Percentiles rank a stretch among this genome's conserved stretches.
Evolutionary conservation across 1,140 invertebrate species (phyloP).

Genomic region (Macrosteles quadrilineatus): DNA sequence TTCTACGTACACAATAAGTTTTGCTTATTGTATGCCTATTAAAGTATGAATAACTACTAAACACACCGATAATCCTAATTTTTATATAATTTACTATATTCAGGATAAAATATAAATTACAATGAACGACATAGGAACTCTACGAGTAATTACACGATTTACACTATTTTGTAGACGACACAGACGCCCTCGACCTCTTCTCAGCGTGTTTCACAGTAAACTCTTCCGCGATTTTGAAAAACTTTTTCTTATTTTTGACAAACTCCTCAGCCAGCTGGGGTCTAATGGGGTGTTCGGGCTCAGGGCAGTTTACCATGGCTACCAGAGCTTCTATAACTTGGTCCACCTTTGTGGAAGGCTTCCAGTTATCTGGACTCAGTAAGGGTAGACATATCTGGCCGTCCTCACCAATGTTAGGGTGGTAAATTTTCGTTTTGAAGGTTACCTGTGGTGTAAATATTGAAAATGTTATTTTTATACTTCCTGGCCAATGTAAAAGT

Average conservation of each 20-base stretch:
- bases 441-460: conserved; percentile 88
- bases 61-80: too few species aligned
- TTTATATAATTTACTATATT: too few species aligned
- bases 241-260: conserved; percentile 95
- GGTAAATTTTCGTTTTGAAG: conserved; percentile 99
- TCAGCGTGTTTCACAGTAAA: conserved; percentile 97
- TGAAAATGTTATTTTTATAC: too few species aligned
- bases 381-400: conserved; percentile 97
- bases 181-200: conserved; percentile 54
- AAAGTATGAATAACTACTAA: too few species aligned
- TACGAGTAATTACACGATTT: too few species aligned
- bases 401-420: conserved; percentile 99
- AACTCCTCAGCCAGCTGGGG: conserved; percentile 97
- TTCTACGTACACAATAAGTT: too few species aligned
- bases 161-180: not conserved
- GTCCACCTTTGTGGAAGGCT: conserved; percentile 98
- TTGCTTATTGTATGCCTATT: too few species aligned
- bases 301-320: conserved; percentile 95
- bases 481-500: too few species aligned
- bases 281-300: conserved; percentile 95
- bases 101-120: too few species aligned
- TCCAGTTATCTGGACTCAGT: conserved; percentile 98
- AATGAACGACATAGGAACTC: too few species aligned
- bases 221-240: conserved; percentile 98
- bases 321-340: conserved; percentile 94